These are phyloP conservation scores for Emys orbicularis DNA, from an alignment of 2,797 vertebrate species.

Conservation along the genomic window DNA sequence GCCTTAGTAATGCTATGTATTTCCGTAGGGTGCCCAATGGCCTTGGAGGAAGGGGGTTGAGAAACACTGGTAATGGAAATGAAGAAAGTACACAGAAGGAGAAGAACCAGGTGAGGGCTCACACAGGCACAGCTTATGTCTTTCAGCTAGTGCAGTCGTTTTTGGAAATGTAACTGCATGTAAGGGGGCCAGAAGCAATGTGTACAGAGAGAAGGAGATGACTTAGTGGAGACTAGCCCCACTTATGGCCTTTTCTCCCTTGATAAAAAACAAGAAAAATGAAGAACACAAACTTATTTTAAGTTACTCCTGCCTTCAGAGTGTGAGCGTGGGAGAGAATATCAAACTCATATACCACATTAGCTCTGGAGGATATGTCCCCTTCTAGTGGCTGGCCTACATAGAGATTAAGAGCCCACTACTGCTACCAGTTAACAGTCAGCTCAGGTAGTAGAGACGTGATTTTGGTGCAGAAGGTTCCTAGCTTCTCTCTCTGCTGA, in stretches of 20 bases:
- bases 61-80: conserved; percentile 17
- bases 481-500: neutral
- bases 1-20: neutral
- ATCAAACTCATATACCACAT: conserved; percentile 19
- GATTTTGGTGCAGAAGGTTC: neutral
- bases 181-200: too few relatives aligned
- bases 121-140: neutral
- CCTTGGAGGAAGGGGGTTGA: neutral
- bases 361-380: conserved; percentile 35
- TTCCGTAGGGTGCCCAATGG: neutral
- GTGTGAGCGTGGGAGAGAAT: neutral
- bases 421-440: conserved; percentile 12
- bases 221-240: neutral
- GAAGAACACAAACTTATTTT: neutral
- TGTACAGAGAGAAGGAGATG: neutral
- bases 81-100: neutral
- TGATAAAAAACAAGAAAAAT: neutral
- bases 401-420: conserved; percentile 53
- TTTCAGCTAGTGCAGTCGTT: neutral
- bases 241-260: neutral
- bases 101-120: neutral
- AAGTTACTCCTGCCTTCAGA: neutral
- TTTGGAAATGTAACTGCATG: neutral
- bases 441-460: neutral
- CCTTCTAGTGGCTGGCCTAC: conserved; percentile 39